A percentile compares a stretch with the other conserved stretches of the same genome.
These are phyloP conservation scores for Protaetia brevitarsis DNA, from an alignment of 1,140 invertebrate genomes.

Conservation along the genomic window DNA sequence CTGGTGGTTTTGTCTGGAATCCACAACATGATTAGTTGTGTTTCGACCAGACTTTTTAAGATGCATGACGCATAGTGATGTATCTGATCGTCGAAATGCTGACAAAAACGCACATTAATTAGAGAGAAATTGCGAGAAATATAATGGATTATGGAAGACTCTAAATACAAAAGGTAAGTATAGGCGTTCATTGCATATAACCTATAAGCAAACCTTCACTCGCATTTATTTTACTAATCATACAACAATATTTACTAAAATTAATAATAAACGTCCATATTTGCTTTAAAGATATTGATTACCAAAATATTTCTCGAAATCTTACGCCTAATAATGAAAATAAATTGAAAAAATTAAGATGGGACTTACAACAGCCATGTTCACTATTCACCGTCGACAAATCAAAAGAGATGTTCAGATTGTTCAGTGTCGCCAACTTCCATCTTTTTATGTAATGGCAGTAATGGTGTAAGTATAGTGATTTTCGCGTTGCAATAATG, in stretches of 20 bases:
- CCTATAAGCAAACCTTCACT: too few species aligned
- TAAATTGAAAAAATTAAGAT: neutral
- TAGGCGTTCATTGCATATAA: too few species aligned
- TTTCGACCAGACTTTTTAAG: conserved; percentile 46
- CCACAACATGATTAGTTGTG: conserved; percentile 49
- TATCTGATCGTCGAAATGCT: neutral
- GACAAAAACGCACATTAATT: neutral
- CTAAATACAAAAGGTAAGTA: too few species aligned
- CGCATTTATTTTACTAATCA: too few species aligned
- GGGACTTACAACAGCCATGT: conserved; percentile 22
- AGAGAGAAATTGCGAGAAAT: neutral
- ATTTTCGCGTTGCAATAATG: too few species aligned
- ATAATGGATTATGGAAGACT: too few species aligned
- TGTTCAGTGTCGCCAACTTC: neutral
- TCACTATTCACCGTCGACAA: neutral
- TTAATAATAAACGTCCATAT: too few species aligned
- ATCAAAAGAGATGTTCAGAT: neutral
- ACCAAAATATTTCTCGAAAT: neutral
- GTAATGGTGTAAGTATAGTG: too few species aligned
- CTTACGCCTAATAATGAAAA: neutral
- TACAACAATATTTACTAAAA: too few species aligned
- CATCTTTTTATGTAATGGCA: too few species aligned
- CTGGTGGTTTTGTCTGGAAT: conserved; percentile 48
- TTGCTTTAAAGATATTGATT: too few species aligned
- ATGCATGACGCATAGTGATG: neutral